A percentile compares a stretch with the other conserved stretches of the same genome.
Conservation (phyloP, 2,113 vertebrate species). For the Fregetta grallaria region DNA sequence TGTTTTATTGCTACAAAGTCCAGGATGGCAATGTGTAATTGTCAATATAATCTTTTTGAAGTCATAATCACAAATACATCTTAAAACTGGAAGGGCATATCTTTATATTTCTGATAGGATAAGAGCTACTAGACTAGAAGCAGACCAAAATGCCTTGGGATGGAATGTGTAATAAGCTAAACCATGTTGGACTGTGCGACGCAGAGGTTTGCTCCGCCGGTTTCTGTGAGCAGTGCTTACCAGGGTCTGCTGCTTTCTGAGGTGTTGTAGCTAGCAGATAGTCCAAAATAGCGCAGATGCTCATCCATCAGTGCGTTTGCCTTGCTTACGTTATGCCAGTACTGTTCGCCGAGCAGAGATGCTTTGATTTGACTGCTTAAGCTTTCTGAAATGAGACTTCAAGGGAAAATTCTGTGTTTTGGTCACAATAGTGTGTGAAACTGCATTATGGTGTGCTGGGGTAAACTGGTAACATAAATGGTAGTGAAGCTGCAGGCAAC, state of each 20-base stretch:
- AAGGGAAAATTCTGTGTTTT: background rate
- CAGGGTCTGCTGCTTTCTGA: background rate
- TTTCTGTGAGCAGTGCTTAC: background rate
- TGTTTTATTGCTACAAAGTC: background rate
- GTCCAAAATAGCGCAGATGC: background rate
- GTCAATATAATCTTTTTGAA: background rate
- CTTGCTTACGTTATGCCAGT: background rate
- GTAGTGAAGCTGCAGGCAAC: background rate
- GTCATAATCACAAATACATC: background rate
- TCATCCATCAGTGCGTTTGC: background rate
- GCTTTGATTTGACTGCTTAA: background rate
- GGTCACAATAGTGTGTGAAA: background rate
- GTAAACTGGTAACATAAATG: background rate
- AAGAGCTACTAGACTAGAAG: background rate
- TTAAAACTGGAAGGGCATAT: background rate
- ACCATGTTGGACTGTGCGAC: background rate
- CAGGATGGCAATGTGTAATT: background rate
- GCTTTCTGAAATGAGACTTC: background rate
- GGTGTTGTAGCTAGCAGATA: background rate
- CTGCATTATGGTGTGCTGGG: background rate
- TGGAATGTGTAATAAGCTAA: background rate
- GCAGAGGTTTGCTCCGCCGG: background rate
- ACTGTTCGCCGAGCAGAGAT: background rate
- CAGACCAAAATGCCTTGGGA: background rate
- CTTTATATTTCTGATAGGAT: background rate